Evolutionary conservation across 1,140 invertebrate genomes (phyloP), one percentile per base, ranked within the genome.

Genomic region (Musca vetustissima): DNA sequence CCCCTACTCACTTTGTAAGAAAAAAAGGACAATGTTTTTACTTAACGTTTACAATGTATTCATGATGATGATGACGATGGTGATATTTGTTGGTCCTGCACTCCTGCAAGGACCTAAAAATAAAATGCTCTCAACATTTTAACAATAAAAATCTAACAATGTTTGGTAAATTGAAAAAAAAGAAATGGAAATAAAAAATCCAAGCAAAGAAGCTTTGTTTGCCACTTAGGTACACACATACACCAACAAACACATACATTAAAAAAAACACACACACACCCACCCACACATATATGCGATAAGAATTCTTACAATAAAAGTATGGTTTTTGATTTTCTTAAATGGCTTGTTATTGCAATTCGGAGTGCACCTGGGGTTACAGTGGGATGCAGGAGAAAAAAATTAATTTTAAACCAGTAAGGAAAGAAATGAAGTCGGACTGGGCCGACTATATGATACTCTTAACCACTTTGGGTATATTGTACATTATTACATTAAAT

Each of bases 171-270:
- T 69, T 69, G 68, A 69, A 69, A n/a, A n/a, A n/a, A n/a, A n/a
- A n/a, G n/a, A n/a, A 69, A 69, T 64, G 68, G 68, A 69, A 69
- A 69, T 69, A 65, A 69, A 69, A 69, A 53, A 52, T n/a, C n/a
- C n/a, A 43, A 11, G 36, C 36, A 66, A 25, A 25, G 28, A 8
- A 28, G 28, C 28, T 28, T 49, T 28, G 55, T 59, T 59, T 59
- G 55, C 9, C 32, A 28, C 8, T 28, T 8, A 8, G 3, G 8
- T 8, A 28, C 28, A 28, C 28, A 28, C 28, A 28, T 28, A 28
- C 28, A 28, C 28, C 8, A 7, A 43, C 36, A 43, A 4, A 43
- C 36, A 43, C 36, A 43, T 43, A 28, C 48, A 52, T 14, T 19
- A 1, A 28, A 1, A 15, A 1, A 25, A 11, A 52, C 64, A 2